phyloP scores from a whole-genome alignment of 2,113 vertebrate species.

The Thryonomys swinderianus region DNA sequence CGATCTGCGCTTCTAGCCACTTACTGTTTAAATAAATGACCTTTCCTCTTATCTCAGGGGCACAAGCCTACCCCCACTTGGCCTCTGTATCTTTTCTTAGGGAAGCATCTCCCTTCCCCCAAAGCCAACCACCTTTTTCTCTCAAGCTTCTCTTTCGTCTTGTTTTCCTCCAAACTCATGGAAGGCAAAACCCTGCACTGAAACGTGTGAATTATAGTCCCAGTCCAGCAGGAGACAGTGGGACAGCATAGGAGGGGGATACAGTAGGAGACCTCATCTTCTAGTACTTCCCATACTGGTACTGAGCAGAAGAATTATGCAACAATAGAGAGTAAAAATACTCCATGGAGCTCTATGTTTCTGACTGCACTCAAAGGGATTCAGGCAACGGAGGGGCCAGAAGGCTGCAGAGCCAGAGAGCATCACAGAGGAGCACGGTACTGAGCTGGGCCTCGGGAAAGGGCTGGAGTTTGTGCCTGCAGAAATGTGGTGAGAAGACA shows the following conservation, averaged over 20 bases:
- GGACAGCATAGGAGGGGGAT: accelerated
- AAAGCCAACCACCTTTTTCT: conserved; percentile 21
- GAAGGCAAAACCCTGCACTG: background rate
- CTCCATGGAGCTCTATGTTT: background rate
- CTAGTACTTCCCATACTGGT: background rate
- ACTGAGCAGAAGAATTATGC: background rate
- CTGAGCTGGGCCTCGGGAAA: background rate
- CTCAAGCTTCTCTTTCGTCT: conserved; percentile 15
- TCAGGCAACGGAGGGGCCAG: background rate
- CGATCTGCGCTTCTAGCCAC: conserved; percentile 62
- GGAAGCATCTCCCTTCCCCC: conserved; percentile 22
- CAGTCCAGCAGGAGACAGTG: background rate
- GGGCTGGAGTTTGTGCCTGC: background rate
- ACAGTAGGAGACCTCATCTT: background rate
- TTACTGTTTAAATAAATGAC: conserved; percentile 72
- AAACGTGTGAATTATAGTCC: background rate
- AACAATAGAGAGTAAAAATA: background rate
- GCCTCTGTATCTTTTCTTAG: conserved; percentile 66
- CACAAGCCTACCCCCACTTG: conserved; percentile 53
- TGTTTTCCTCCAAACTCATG: background rate
- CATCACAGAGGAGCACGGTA: accelerated
- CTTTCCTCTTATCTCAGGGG: conserved; percentile 66
- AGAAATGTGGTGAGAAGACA: background rate
- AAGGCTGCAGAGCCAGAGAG: background rate
- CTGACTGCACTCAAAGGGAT: background rate